A percentile compares a stretch with the other conserved stretches of the same genome.
Conservation (phyloP, 2,888 invertebrate species). For the Capitulum mitella region DNA sequence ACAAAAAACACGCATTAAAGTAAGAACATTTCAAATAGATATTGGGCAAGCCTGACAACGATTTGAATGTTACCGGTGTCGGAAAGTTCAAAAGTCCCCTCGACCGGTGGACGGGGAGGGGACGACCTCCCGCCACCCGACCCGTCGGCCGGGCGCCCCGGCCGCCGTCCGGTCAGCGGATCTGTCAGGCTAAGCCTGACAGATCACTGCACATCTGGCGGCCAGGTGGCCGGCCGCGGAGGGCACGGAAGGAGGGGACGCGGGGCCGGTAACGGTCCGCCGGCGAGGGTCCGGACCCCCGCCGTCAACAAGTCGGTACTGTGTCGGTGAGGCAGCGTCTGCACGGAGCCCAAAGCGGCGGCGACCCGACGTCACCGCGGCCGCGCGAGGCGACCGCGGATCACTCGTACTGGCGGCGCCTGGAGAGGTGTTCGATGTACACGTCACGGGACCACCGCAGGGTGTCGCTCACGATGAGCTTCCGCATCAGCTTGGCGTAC, state of each 20-base stretch:
- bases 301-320: not conserved
- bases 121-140: too few relatives aligned
- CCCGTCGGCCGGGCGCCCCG: too few relatives aligned
- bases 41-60: too few relatives aligned
- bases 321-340: not conserved
- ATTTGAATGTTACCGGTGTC: not conserved
- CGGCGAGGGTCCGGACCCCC: not conserved
- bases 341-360: not conserved
- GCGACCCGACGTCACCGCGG: not conserved
- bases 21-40: too few relatives aligned
- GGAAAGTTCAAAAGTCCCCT: too few relatives aligned
- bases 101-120: too few relatives aligned
- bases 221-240: not conserved
- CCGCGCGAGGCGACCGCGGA: not conserved
- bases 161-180: too few relatives aligned
- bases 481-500: slow-evolving; percentile 38
- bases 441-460: slow-evolving; percentile 41
- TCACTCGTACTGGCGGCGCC: slow-evolving; percentile 29
- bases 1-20: not conserved
- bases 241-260: too few relatives aligned
- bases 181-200: too few relatives aligned
- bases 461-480: slow-evolving; percentile 39
- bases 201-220: not conserved
- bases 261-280: too few relatives aligned
- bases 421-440: slow-evolving; percentile 41